These are phyloP conservation scores for Etheostoma spectabile DNA, from an alignment of 2,113 vertebrate genomes.

Conservation along the genomic window DNA sequence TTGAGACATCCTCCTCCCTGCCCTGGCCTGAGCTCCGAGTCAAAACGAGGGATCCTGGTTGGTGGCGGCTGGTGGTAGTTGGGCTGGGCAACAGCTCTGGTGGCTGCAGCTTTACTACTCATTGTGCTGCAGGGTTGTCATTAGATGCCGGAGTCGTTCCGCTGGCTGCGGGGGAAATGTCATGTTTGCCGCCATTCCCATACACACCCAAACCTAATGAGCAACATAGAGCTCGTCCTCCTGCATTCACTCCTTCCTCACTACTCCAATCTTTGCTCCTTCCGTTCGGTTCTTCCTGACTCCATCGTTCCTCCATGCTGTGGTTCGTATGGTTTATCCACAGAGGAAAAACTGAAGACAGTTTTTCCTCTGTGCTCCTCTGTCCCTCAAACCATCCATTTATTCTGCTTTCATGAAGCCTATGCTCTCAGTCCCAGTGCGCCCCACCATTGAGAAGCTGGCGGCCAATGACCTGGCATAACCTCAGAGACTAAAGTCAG, in stretches of 20 bases:
- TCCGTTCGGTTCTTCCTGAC: slow-evolving; percentile 6
- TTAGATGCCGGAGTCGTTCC: slow-evolving; percentile 77
- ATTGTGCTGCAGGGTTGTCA: slow-evolving; percentile 82
- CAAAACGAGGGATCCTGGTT: slow-evolving; percentile 44
- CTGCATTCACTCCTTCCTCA: slow-evolving; percentile 27
- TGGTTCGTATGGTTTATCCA: too few species aligned
- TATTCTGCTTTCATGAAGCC: slow-evolving; percentile 45
- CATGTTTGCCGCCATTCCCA: slow-evolving; percentile 81
- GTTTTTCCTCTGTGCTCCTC: slow-evolving; percentile 13
- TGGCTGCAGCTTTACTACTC: slow-evolving; percentile 75
- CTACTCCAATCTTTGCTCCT: slow-evolving; percentile 16
- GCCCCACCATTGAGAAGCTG: slow-evolving; percentile 39
- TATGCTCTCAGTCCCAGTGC: slow-evolving; percentile 18
- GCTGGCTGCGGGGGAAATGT: slow-evolving; percentile 77
- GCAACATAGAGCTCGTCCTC: slow-evolving; percentile 53
- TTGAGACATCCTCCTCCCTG: slow-evolving; percentile 24
- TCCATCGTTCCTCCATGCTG: slow-evolving; percentile 5
- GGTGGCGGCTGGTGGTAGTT: slow-evolving; percentile 53
- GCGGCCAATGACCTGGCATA: slow-evolving; percentile 59
- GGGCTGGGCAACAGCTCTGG: slow-evolving; percentile 67
- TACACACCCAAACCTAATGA: slow-evolving; percentile 84
- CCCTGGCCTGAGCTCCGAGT: slow-evolving; percentile 2
- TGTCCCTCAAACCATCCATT: slow-evolving; percentile 49
- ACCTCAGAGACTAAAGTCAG: slow-evolving; percentile 65
- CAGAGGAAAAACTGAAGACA: too few species aligned